Evolutionary conservation across 2,888 invertebrate species (phyloP).

Genomic region (Argynnis bischoffii): DNA sequence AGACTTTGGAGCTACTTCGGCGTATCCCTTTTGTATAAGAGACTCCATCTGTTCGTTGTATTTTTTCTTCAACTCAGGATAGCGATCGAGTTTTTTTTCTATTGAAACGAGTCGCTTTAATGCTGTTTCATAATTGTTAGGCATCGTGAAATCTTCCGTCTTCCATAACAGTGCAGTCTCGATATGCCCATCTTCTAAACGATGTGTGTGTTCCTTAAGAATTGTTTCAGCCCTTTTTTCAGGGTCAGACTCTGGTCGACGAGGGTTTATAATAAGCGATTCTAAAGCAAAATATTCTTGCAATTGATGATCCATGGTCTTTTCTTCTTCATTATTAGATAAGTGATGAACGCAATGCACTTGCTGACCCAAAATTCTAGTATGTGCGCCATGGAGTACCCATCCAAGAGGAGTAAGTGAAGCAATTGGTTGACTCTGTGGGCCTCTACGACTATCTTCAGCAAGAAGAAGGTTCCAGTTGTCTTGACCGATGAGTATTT

Average conservation of each 20-base stretch:
- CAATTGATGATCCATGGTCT: not conserved
- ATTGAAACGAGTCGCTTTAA: constrained; percentile 5
- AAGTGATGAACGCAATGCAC: not conserved
- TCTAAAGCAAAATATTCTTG: constrained; percentile 2
- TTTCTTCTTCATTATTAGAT: not conserved
- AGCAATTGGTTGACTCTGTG: constrained; percentile 27
- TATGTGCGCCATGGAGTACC: constrained; percentile 27
- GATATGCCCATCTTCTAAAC: not conserved
- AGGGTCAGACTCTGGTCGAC: constrained; percentile 16
- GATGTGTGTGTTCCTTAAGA: constrained; percentile 4
- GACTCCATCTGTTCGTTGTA: constrained; percentile 7
- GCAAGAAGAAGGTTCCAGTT: constrained; percentile 32
- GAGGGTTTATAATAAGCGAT: not conserved
- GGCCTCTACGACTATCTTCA: constrained; percentile 13
- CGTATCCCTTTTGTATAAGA: constrained; percentile 14
- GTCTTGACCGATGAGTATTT: constrained; percentile 28
- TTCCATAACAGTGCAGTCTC: constrained; percentile 20
- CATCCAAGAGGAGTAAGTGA: constrained; percentile 32
- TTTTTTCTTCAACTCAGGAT: not conserved
- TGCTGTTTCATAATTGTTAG: constrained; percentile 18
- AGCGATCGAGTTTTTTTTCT: constrained; percentile 12
- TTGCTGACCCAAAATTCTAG: not conserved
- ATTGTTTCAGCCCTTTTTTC: constrained; percentile 13
- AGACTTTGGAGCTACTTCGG: constrained; percentile 19
- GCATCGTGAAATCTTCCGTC: constrained; percentile 2